A percentile compares a stretch with the other conserved stretches of the same genome.
Conservation (phyloP, 2,888 invertebrate species). For the Cerastis leucographa region DNA sequence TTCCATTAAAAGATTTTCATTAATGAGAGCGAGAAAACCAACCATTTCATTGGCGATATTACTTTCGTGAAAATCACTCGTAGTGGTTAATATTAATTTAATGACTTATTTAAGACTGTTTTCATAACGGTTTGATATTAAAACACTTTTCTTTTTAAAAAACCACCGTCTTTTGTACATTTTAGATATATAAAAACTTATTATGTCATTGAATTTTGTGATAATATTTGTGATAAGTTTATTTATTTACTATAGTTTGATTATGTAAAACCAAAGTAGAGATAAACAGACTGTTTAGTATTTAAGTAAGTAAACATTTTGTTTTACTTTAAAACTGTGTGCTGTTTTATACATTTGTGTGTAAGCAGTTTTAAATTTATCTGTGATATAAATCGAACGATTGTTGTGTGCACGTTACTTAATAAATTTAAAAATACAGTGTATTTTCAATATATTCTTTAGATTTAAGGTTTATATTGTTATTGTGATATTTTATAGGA, state of each 20-base stretch:
- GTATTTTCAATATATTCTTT: background rate
- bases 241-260: background rate
- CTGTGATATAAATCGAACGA: background rate
- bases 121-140: no score
- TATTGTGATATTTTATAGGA: background rate
- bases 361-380: background rate
- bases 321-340: background rate
- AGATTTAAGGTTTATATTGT: background rate
- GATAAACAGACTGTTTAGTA: background rate
- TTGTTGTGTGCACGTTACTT: no score
- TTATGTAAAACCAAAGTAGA: background rate
- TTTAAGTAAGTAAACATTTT: background rate
- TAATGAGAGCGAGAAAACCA: background rate
- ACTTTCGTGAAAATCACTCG: no score
- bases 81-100: no score
- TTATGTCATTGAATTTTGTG: background rate
- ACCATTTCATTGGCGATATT: no score
- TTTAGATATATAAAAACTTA: background rate
- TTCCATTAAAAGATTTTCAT: background rate
- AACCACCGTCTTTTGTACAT: background rate
- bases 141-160: background rate
- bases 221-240: background rate
- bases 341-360: background rate
- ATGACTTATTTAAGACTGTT: background rate
- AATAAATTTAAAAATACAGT: background rate